Conservation (phyloP, 2,888 invertebrate genomes). For the Aspidiotus destructor region DNA sequence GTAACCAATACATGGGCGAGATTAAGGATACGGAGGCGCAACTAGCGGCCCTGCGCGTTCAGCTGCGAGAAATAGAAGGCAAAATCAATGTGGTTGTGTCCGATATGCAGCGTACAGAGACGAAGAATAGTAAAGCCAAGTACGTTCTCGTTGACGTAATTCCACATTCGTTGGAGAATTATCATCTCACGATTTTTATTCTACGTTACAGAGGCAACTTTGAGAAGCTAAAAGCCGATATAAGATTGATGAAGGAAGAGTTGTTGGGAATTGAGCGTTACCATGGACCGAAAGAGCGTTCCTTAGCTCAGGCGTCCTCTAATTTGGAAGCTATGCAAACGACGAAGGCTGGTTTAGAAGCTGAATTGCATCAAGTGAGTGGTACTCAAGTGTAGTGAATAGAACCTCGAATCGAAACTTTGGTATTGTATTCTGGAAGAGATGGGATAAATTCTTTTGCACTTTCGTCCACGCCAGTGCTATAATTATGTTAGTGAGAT, state of each 20-base stretch:
- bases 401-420: no score
- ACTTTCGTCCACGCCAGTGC: no score
- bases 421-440: no score
- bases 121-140: slow-evolving; percentile 95
- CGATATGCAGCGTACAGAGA: slow-evolving; percentile 96
- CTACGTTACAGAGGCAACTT: slow-evolving; percentile 63
- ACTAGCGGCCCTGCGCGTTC: slow-evolving; percentile 60
- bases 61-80: slow-evolving; percentile 68
- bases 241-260: slow-evolving; percentile 91
- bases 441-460: no score
- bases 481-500: no score
- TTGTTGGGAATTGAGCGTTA: slow-evolving; percentile 81
- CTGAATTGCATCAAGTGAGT: slow-evolving; percentile 75
- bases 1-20: slow-evolving; percentile 72
- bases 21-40: slow-evolving; percentile 69
- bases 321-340: slow-evolving; percentile 93
- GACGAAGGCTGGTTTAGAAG: slow-evolving; percentile 84
- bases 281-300: slow-evolving; percentile 83
- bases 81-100: slow-evolving; percentile 82
- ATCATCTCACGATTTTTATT: no score
- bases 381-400: no score
- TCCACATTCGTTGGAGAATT: no score
- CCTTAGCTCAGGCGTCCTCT: slow-evolving; percentile 80
- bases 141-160: slow-evolving; percentile 43
- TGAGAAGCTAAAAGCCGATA: slow-evolving; percentile 93